phyloP scores from a whole-genome alignment of 2,888 invertebrate species.

The Fragum sueziense region DNA sequence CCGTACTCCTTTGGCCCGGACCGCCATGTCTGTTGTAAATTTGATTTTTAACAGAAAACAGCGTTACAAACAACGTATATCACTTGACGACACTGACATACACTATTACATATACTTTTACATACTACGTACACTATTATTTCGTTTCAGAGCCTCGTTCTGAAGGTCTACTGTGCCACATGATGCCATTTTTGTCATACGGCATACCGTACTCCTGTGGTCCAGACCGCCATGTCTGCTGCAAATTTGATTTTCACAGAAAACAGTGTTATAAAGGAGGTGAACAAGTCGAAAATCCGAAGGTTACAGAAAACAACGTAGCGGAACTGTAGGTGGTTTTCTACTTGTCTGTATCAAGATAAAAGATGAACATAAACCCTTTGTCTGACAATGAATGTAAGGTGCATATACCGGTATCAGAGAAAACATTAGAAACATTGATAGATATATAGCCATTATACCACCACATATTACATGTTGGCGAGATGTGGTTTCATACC shows the following conservation, averaged over 20 bases:
- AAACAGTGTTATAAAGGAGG: constrained; percentile 92
- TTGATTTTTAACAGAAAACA: constrained; percentile 97
- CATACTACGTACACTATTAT: no score
- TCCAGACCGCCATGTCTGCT: constrained; percentile 96
- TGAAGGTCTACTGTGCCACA: constrained; percentile 90
- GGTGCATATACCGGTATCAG: no score
- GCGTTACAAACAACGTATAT: constrained; percentile 92
- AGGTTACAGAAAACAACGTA: constrained; percentile 92
- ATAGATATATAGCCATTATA: no score
- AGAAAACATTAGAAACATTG: no score
- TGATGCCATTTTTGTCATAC: constrained; percentile 99
- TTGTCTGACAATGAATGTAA: no score
- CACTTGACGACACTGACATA: no score
- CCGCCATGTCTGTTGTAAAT: constrained; percentile 97
- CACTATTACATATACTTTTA: no score
- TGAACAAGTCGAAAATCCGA: constrained; percentile 91
- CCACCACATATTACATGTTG: no score
- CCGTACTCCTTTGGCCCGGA: constrained; percentile 98
- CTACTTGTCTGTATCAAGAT: no score
- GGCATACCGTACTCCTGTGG: constrained; percentile 97
- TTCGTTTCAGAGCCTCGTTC: constrained; percentile 2
- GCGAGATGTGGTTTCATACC: no score
- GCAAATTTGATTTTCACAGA: constrained; percentile 98
- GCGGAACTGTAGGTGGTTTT: constrained; percentile 87
- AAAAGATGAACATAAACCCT: no score